Percentiles rank a stretch among this genome's conserved stretches.
Evolutionary conservation across 2,797 vertebrate species (phyloP).

Genomic region (Sparidentex hasta): DNA sequence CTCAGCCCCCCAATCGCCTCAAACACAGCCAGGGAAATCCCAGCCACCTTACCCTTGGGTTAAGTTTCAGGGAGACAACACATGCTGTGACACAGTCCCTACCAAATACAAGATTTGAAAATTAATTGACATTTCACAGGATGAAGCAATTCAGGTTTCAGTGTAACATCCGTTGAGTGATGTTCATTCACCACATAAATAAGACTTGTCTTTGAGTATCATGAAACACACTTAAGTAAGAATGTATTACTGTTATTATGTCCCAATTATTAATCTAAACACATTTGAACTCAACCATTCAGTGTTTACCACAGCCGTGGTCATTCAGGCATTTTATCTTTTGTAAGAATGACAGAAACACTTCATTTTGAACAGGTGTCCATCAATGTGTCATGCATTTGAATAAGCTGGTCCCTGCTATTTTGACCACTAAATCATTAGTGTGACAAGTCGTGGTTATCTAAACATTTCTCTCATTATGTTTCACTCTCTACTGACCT

Average conservation of each 20-base stretch:
- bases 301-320: neutral
- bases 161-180: slow-evolving; percentile 4
- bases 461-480: slow-evolving; percentile 9
- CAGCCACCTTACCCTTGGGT: neutral
- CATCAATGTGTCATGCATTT: slow-evolving; percentile 33
- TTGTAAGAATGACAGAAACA: neutral
- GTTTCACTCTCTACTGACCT: slow-evolving; percentile 24
- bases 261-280: no score
- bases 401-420: slow-evolving; percentile 23
- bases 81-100: neutral
- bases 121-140: slow-evolving; percentile 49
- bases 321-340: neutral
- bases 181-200: neutral
- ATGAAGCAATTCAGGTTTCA: slow-evolving; percentile 15
- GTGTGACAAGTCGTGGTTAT: slow-evolving; percentile 31
- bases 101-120: slow-evolving; percentile 1
- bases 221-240: no score
- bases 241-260: no score
- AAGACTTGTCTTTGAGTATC: no score
- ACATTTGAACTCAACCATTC: no score
- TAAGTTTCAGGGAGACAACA: neutral
- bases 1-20: neutral
- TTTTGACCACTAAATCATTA: slow-evolving; percentile 53
- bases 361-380: slow-evolving; percentile 21
- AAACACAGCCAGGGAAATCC: slow-evolving; percentile 13